Evolutionary conservation across 2,888 invertebrate species (phyloP), one percentile per base, ranked within the genome.

Genomic region (Drosophila prostipennis): DNA sequence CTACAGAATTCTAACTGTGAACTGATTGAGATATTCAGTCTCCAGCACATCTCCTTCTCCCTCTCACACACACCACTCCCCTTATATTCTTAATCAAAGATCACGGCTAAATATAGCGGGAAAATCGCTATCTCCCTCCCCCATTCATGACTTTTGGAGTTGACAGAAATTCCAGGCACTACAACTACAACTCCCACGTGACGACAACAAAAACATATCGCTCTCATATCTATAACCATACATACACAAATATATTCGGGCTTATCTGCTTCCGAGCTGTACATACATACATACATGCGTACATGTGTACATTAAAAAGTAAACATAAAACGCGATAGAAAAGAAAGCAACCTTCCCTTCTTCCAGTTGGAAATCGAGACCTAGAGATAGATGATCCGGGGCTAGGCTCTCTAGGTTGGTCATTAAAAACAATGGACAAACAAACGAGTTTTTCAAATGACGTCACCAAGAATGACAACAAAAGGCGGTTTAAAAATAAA

Each of bases 401-500:
- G 46, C 46, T 46, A 48, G 61, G 48, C 60, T 7, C 16, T 13
- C 49, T 26, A 6, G 26, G 59, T 42, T 52, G 54, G 61, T 60
- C 67, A 58, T 48, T 60, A 42, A 59, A 59, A 71, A 81, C 80
- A 81, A 81, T 75, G 77, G 51, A 36, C 68, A 72, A 72, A 72
- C 72, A 71, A 83, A 79, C 84, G 54, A 82, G 76, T 79, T 82
- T 79, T 79, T 77, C 51, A 73, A 82, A 39, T 83, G 82, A 83
- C 82, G 82, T 83, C 82, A 83, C 82, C 77, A 48, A 60, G 60
- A 78, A 70, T 59, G 71, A 72, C 63, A 68, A 78, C 74, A 77
- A 46, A 68, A 57, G 58, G 43, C 55, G 55, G 54, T 51, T 46
- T 37, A 51, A 55, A 71, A 59, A 49, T 55, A 55, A 60, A 54